phyloP scores from a whole-genome alignment of 2,888 invertebrate genomes.

The Synergus itoensis region DNA sequence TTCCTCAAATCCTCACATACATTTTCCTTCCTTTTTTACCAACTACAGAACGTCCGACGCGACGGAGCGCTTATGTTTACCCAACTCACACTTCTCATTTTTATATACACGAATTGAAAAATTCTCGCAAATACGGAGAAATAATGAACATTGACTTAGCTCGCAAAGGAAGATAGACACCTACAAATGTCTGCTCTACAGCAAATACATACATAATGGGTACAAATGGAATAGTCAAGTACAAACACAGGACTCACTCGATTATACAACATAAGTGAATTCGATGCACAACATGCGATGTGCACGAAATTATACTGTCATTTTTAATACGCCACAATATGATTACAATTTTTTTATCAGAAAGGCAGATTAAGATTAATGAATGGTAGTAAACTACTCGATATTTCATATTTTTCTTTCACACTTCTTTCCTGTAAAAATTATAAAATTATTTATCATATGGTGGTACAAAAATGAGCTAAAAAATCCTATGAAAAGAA shows the following conservation, averaged over 20 bases:
- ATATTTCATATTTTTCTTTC: not conserved
- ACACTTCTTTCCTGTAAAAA: too few relatives aligned
- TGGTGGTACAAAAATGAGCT: not conserved
- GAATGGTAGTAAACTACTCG: not conserved
- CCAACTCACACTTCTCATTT: conserved; percentile 52
- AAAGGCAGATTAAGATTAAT: not conserved
- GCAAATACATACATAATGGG: conserved; percentile 9
- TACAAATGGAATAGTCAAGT: conserved; percentile 23
- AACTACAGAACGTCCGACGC: conserved; percentile 53
- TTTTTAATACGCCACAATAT: not conserved
- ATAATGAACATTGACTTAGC: conserved; percentile 20
- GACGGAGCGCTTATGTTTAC: conserved; percentile 51
- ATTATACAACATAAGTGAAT: conserved; percentile 23
- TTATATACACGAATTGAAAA: not conserved
- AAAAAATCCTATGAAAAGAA: not conserved
- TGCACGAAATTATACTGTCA: not conserved
- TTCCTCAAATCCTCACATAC: conserved; percentile 51
- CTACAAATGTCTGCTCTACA: conserved; percentile 17
- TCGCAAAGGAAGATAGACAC: conserved; percentile 18
- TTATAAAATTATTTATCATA: too few relatives aligned
- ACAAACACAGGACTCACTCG: not conserved
- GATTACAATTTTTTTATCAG: not conserved
- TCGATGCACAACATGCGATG: conserved; percentile 21
- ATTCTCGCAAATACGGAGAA: conserved; percentile 19
- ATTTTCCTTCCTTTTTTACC: conserved; percentile 52